Conservation (phyloP, 2,888 invertebrate species). For the Endotricha flammealis region DNA sequence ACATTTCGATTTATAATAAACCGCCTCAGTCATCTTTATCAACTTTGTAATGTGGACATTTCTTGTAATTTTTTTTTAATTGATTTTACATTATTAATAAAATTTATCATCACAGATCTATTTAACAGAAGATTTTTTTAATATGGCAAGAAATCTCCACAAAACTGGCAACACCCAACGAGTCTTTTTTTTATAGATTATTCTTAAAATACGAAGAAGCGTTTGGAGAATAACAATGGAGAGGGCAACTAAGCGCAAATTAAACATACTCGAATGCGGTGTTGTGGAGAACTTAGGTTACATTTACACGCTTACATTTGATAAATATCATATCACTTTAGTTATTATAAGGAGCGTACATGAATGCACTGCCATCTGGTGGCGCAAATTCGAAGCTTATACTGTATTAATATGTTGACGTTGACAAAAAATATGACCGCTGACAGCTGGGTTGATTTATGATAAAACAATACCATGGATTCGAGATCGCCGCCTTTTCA, state of each 20-base stretch:
- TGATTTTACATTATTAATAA: neutral
- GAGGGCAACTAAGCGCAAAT: constrained; percentile 34
- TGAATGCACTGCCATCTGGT: no score
- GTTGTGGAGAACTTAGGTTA: constrained; percentile 21
- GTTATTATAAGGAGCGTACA: no score
- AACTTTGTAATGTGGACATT: constrained; percentile 26
- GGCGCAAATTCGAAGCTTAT: no score
- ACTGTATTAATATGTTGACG: no score
- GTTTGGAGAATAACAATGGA: constrained; percentile 38
- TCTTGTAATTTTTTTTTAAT: constrained; percentile 15
- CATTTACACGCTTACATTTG: no score
- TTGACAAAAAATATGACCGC: no score
- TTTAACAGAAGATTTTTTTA: constrained; percentile 14
- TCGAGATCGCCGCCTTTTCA: no score
- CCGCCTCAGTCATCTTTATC: constrained; percentile 30
- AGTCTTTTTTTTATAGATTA: constrained; percentile 38
- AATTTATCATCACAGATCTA: constrained; percentile 1
- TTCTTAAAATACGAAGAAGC: constrained; percentile 33
- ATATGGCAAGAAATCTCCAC: constrained; percentile 37
- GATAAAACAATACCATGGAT: no score
- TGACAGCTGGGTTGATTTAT: no score
- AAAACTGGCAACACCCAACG: constrained; percentile 37
- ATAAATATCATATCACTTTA: no score
- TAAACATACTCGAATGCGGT: constrained; percentile 20
- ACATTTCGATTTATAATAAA: constrained; percentile 25